Conservation (phyloP, 2,113 vertebrate species). For the Coregonus clupeaformis region DNA sequence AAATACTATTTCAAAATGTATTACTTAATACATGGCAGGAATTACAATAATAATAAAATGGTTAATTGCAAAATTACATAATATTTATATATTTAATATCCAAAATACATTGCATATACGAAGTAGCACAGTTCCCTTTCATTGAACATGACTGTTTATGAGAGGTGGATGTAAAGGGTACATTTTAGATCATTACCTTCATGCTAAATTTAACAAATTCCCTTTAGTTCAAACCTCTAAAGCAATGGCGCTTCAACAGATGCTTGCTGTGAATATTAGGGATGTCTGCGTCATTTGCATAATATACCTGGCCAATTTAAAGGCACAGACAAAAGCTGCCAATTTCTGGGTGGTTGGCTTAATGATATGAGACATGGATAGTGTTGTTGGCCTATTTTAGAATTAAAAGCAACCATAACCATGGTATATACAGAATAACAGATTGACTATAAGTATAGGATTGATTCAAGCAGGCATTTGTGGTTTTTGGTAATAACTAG, state of each 20-base stretch:
- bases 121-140: constrained; percentile 83
- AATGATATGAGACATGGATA: constrained; percentile 35
- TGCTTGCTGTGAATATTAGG: constrained; percentile 49
- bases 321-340: constrained; percentile 49
- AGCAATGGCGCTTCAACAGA: constrained; percentile 50
- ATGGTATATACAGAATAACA: constrained; percentile 51
- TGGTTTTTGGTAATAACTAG: constrained; percentile 54
- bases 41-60: constrained; percentile 77
- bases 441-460: constrained; percentile 45
- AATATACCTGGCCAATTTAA: constrained; percentile 54
- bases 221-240: constrained; percentile 50
- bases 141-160: constrained; percentile 63
- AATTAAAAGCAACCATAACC: constrained; percentile 39
- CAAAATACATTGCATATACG: constrained; percentile 95
- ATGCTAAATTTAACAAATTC: constrained; percentile 67
- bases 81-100: constrained; percentile 85
- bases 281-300: constrained; percentile 48
- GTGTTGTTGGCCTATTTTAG: constrained; percentile 26
- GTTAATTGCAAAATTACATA: constrained; percentile 91
- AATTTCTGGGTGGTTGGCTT: constrained; percentile 32
- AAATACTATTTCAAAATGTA: constrained; percentile 82
- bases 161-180: constrained; percentile 58
- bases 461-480: constrained; percentile 61
- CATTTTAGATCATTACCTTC: constrained; percentile 67
- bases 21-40: constrained; percentile 82